Percentiles rank a stretch among this genome's conserved stretches.
Evolutionary conservation across 2,797 vertebrate species (phyloP).

Genomic region (Melanotaenia parkinsoni): DNA sequence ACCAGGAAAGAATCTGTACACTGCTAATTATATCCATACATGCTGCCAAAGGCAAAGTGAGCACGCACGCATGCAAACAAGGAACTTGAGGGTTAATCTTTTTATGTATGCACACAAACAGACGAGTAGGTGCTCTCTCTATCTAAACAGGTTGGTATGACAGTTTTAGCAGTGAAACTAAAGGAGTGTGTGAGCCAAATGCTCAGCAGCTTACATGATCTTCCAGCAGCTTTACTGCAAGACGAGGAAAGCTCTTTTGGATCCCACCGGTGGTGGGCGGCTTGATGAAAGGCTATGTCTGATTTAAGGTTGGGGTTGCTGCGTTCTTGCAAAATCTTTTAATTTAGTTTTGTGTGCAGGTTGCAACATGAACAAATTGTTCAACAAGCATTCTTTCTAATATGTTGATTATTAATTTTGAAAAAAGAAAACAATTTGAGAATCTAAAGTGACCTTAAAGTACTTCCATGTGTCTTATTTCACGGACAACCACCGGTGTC

Average conservation of each 20-base stretch:
- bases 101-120: constrained; percentile 4
- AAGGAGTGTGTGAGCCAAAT: constrained; percentile 34
- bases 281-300: constrained; percentile 4
- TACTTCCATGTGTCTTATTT: neutral
- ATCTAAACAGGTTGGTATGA: constrained; percentile 40
- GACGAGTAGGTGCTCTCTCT: constrained; percentile 36
- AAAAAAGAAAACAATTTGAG: neutral
- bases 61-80: neutral
- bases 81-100: constrained; percentile 14
- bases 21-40: constrained; percentile 68
- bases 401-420: neutral
- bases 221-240: constrained; percentile 38
- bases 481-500: constrained; percentile 17
- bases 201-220: constrained; percentile 44
- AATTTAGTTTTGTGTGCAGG: neutral
- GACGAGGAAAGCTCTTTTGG: constrained; percentile 14
- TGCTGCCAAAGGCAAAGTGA: constrained; percentile 34
- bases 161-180: constrained; percentile 41
- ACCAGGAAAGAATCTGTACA: constrained; percentile 74
- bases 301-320: neutral
- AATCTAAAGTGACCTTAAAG: neutral
- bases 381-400: neutral
- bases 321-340: constrained; percentile 13
- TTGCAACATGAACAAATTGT: constrained; percentile 3
- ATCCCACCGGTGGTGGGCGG: neutral